A percentile compares a stretch with the other conserved stretches of the same genome.
These are phyloP conservation scores for Apis florea DNA, from an alignment of 1,140 invertebrate species.

Conservation along the genomic window DNA sequence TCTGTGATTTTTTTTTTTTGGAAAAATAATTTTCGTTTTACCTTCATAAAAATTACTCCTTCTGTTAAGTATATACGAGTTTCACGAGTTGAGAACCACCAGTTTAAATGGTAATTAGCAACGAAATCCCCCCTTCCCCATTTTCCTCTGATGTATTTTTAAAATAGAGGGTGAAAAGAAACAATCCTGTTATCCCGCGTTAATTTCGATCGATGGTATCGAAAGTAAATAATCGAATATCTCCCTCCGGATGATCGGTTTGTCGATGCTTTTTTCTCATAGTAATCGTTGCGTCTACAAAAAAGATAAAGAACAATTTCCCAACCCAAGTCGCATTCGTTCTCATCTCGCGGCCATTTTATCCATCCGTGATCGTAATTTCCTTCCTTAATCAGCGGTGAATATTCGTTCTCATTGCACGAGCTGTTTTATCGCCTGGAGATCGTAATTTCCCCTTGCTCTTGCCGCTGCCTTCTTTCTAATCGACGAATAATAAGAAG, in stretches of 20 bases:
- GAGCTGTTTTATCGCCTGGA: conserved; percentile 5
- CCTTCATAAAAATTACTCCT: no score
- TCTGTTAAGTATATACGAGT: no score
- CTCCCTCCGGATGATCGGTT: neutral
- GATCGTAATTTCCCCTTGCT: conserved; percentile 7
- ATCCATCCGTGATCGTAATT: conserved; percentile 38
- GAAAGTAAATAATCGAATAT: neutral
- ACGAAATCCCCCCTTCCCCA: neutral
- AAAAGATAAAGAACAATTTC: conserved; percentile 32
- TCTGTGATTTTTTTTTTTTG: no score
- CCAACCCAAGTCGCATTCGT: conserved; percentile 1
- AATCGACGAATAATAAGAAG: conserved; percentile 24
- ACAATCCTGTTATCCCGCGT: neutral
- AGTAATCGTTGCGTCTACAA: neutral
- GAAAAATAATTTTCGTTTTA: no score
- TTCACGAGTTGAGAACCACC: no score
- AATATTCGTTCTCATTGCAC: conserved; percentile 37
- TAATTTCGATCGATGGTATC: conserved; percentile 5
- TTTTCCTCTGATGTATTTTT: neutral
- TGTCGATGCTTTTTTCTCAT: neutral
- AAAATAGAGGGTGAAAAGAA: neutral
- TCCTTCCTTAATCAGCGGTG: conserved; percentile 32
- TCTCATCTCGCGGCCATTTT: conserved; percentile 23
- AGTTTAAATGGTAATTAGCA: neutral
- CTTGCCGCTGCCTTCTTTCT: neutral